Evolutionary conservation across 2,888 invertebrate species (phyloP), one percentile per base, ranked within the genome.

Genomic region (Bhutanitis thaidina): DNA sequence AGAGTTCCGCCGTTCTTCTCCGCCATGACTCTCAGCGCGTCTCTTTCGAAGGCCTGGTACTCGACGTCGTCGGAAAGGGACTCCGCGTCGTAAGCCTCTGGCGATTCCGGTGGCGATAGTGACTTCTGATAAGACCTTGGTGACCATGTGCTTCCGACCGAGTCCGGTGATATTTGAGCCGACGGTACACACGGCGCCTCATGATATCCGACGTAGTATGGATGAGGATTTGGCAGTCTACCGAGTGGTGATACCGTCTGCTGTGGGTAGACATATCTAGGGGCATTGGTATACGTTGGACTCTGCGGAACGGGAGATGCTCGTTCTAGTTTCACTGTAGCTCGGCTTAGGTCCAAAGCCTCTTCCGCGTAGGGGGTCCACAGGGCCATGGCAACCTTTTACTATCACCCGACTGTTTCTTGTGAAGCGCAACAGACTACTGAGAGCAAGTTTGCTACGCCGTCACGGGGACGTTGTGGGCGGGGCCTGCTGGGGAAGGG

Each of bases 31-130:
- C 92, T 88, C 12, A 96, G 67, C 67, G 94, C 93, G 52, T 91
- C 91, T 46, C 92, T 90, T 35, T 96, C 91, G 61, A 95, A 96
- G 30, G 92, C 92, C 2, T 91, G 90, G 64, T 94, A 96, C 3
- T 93, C 92, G 46, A 69, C 64, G 51, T 94, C 93, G 1, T 82
- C 80, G 0, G 76, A 69, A 3, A 84, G 52, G 0, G 75, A 72
- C 30, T 80, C 80, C 0, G 70, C 51, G 10, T 80, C 79, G 55
- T 71, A 69, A 36, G 71, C 62, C 67, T 55, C 80, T 9, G 62
- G 65, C 1, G 69, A 83, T 59, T 57, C 91, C 72, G 57, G 93
- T 69, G 36, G 92, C 74, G 60, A 95, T 70, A 36, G 59, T 1
- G 64, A 63, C 15, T 64, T 54, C 14, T 59, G 57, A 14, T 60